Evolutionary conservation across 2,113 vertebrate genomes (phyloP).

Genomic region (Paradisaea rubra): DNA sequence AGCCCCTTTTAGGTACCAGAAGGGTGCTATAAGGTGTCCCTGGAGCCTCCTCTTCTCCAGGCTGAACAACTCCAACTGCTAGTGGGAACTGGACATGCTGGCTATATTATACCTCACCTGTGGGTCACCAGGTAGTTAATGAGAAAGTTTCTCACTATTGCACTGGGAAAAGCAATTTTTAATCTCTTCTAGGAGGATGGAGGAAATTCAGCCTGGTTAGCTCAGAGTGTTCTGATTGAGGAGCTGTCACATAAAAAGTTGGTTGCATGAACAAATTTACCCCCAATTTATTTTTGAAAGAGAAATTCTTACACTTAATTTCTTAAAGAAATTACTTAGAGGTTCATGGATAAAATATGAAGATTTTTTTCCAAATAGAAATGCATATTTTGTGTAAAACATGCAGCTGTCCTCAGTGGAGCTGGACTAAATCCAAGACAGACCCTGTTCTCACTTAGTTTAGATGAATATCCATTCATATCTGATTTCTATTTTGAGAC

Average conservation of each 20-base stretch:
- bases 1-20: neutral
- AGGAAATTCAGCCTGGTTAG: neutral
- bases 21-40: neutral
- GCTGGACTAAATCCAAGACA: neutral
- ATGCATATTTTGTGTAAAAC: neutral
- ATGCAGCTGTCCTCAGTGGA: neutral
- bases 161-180: neutral
- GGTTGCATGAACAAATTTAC: neutral
- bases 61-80: neutral
- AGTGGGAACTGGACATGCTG: neutral
- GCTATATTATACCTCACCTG: neutral
- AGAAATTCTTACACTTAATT: neutral
- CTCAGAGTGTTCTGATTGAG: neutral
- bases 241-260: neutral
- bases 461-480: neutral
- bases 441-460: neutral
- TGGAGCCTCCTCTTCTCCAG: neutral
- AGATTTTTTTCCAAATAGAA: neutral
- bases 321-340: neutral
- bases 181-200: neutral
- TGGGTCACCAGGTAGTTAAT: neutral
- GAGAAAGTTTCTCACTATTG: neutral
- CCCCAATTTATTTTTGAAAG: neutral
- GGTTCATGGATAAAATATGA: neutral
- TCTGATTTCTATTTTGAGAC: neutral